A percentile compares a stretch with the other conserved stretches of the same genome.
Conservation (phyloP, 2,113 vertebrate genomes). For the Probosciger aterrimus region DNA sequence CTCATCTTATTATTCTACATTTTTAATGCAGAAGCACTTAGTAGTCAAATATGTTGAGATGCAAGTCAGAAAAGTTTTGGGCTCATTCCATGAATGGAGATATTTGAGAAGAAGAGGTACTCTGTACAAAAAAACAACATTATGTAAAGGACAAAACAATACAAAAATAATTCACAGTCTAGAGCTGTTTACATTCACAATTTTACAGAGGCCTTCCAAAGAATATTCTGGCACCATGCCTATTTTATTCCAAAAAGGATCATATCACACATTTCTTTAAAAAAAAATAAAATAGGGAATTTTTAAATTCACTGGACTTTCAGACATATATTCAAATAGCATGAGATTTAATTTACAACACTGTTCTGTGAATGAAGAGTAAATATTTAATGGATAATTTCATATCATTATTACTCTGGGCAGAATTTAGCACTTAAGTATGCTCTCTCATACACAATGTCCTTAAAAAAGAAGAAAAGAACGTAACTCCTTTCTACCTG, state of each 20-base stretch:
- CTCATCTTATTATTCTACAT: not conserved
- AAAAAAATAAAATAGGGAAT: not conserved
- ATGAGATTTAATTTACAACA: not conserved
- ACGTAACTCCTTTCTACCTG: slow-evolving; percentile 10
- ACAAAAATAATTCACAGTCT: not conserved
- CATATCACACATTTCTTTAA: not conserved
- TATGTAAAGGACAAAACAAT: not conserved
- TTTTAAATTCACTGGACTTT: not conserved
- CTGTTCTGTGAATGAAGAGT: not conserved
- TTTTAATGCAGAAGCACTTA: not conserved
- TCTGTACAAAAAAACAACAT: not conserved
- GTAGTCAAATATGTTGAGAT: not conserved
- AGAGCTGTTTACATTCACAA: not conserved
- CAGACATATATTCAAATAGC: not conserved
- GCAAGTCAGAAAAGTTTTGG: not conserved
- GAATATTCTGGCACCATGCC: not conserved
- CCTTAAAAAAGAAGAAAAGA: not conserved
- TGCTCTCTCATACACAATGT: not conserved
- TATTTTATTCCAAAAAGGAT: not conserved
- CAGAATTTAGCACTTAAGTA: not conserved
- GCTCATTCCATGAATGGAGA: not conserved
- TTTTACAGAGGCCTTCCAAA: not conserved
- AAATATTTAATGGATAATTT: not conserved
- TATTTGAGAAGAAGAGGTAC: fast-evolving
- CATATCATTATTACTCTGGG: not conserved